These are phyloP conservation scores for Ranitomeya imitator DNA, from an alignment of 2,113 vertebrate genomes.

Conservation along the genomic window DNA sequence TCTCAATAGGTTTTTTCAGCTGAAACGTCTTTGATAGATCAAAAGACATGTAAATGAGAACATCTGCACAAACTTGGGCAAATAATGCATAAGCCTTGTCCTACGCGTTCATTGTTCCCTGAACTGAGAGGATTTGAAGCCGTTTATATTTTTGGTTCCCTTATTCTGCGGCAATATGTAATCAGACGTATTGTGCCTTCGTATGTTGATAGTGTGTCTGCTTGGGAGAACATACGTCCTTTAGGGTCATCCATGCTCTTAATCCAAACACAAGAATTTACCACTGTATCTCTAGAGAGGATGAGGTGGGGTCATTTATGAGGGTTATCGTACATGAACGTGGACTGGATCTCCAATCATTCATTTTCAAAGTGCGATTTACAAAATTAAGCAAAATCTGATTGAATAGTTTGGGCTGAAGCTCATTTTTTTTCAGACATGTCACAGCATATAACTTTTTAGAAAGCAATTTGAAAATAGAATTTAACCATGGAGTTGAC, in stretches of 20 bases:
- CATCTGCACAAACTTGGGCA: slow-evolving; percentile 19
- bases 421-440: not conserved
- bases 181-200: slow-evolving; percentile 7
- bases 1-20: slow-evolving; percentile 25
- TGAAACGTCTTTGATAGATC: slow-evolving; percentile 39
- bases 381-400: not conserved
- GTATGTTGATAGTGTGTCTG: not conserved
- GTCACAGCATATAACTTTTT: not conserved
- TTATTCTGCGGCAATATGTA: slow-evolving; percentile 1
- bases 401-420: not conserved
- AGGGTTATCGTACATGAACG: not conserved
- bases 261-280: slow-evolving; percentile 10
- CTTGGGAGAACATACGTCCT: slow-evolving; percentile 9
- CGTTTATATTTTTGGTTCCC: not conserved
- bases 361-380: not conserved
- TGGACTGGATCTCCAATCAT: not conserved
- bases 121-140: slow-evolving; percentile 9
- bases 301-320: not conserved
- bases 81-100: slow-evolving; percentile 27
- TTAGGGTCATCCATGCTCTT: not conserved
- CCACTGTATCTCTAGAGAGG: not conserved
- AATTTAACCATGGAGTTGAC: not conserved
- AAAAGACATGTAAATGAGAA: slow-evolving; percentile 50
- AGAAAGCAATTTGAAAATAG: not conserved
- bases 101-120: slow-evolving; percentile 20